These are phyloP conservation scores for Hyposoter didymator DNA, from an alignment of 2,888 invertebrate species.

Conservation along the genomic window DNA sequence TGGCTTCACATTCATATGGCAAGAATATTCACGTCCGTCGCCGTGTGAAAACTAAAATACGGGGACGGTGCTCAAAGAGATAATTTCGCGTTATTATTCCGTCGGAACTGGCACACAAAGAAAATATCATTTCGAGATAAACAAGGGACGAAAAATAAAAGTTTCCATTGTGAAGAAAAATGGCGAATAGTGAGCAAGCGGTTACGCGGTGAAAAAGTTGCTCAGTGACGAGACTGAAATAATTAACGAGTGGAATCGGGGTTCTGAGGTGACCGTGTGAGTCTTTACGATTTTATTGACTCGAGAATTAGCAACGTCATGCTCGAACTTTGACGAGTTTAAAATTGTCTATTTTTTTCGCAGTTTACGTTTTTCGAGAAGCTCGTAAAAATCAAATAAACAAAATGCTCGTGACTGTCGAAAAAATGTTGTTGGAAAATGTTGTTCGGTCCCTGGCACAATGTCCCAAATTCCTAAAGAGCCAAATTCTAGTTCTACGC, in stretches of 20 bases:
- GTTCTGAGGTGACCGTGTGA: slow-evolving; percentile 19
- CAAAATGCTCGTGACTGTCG: slow-evolving; percentile 2
- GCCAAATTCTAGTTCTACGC: slow-evolving; percentile 16
- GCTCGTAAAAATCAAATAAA: background rate
- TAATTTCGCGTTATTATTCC: background rate
- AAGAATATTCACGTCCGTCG: slow-evolving; percentile 69
- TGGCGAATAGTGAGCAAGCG: slow-evolving; percentile 37
- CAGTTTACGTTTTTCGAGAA: slow-evolving; percentile 1
- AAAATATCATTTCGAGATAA: slow-evolving; percentile 9
- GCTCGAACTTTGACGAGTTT: slow-evolving; percentile 33
- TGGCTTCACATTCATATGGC: slow-evolving; percentile 63
- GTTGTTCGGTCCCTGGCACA: background rate
- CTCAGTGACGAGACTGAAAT: background rate
- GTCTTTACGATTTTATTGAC: slow-evolving; percentile 14
- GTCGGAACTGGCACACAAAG: background rate
- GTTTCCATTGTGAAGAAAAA: background rate
- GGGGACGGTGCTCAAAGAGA: slow-evolving; percentile 27
- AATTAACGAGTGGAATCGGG: slow-evolving; percentile 37
- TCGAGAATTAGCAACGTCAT: background rate
- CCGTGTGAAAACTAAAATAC: slow-evolving; percentile 52
- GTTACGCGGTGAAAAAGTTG: slow-evolving; percentile 48
- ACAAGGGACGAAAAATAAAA: slow-evolving; percentile 29
- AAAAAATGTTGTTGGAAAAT: slow-evolving; percentile 15
- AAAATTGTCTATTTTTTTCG: background rate
- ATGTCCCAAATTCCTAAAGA: slow-evolving; percentile 13